These are phyloP conservation scores for Lithosia quadra DNA, from an alignment of 2,888 invertebrate species.

Conservation along the genomic window DNA sequence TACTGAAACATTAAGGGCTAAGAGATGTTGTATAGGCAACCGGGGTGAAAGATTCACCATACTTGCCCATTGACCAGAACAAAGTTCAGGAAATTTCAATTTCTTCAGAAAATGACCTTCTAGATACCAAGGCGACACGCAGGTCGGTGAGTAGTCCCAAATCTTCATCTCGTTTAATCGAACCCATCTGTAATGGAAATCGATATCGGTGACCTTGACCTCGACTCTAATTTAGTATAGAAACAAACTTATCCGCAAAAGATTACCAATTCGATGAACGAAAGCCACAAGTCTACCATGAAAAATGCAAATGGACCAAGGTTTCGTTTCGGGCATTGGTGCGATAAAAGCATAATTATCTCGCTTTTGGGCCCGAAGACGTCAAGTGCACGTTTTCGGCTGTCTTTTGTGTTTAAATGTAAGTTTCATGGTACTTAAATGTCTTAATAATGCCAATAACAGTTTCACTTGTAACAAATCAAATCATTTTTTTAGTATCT, in stretches of 20 bases:
- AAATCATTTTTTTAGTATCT: too few species aligned
- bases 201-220: background rate
- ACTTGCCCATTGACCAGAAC: constrained; percentile 93
- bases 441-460: too few species aligned
- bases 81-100: constrained; percentile 90
- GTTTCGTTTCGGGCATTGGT: too few species aligned
- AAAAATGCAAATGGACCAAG: background rate
- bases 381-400: too few species aligned
- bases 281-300: too few species aligned
- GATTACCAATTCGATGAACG: too few species aligned
- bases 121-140: constrained; percentile 90
- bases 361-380: too few species aligned
- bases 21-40: constrained; percentile 86
- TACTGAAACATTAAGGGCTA: constrained; percentile 82
- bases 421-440: background rate
- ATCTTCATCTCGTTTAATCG: constrained; percentile 89
- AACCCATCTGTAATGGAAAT: constrained; percentile 87
- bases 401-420: too few species aligned
- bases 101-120: constrained; percentile 90
- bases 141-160: constrained; percentile 90
- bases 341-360: too few species aligned
- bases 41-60: constrained; percentile 90
- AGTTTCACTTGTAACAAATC: too few species aligned
- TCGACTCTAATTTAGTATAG: background rate
- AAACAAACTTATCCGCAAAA: background rate